phyloP scores from a whole-genome alignment of 2,888 invertebrate species.

The Argyresthia albistria region DNA sequence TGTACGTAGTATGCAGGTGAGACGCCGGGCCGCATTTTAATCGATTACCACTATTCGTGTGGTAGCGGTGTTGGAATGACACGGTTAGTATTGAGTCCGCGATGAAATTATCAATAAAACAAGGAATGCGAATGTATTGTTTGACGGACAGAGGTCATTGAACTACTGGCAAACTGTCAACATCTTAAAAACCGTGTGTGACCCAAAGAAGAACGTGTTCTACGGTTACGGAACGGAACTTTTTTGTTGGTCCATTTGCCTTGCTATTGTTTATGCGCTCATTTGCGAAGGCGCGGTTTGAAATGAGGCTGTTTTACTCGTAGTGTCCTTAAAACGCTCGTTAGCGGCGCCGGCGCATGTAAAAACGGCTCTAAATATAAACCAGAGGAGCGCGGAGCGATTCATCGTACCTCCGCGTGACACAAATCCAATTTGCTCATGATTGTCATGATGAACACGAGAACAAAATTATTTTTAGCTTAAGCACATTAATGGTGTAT shows the following conservation, averaged over 20 bases:
- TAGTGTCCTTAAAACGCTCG: slow-evolving; percentile 3
- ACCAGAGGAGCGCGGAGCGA: slow-evolving; percentile 9
- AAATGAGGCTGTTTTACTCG: not conserved
- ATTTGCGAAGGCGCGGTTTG: not conserved
- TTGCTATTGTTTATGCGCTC: not conserved
- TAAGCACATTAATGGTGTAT: slow-evolving; percentile 6
- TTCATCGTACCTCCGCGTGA: slow-evolving; percentile 26
- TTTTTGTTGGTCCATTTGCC: not conserved
- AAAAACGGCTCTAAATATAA: slow-evolving; percentile 18
- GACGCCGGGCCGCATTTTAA: slow-evolving; percentile 34
- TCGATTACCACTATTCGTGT: slow-evolving; percentile 30
- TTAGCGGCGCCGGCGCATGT: slow-evolving; percentile 7
- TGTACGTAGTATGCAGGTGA: slow-evolving; percentile 24
- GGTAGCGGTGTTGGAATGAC: slow-evolving; percentile 19
- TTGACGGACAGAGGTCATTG: too few species aligned
- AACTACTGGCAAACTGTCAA: not conserved
- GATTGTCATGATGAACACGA: slow-evolving; percentile 24
- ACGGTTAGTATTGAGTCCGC: too few species aligned
- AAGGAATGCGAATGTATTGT: too few species aligned
- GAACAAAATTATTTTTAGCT: slow-evolving; percentile 15
- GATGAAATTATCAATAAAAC: too few species aligned
- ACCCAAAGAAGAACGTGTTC: not conserved
- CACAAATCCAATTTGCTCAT: slow-evolving; percentile 33
- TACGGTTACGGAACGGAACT: not conserved
- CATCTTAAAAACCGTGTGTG: not conserved